These are phyloP conservation scores for Glaucomys volans DNA, from an alignment of 2,113 vertebrate genomes.

Conservation along the genomic window DNA sequence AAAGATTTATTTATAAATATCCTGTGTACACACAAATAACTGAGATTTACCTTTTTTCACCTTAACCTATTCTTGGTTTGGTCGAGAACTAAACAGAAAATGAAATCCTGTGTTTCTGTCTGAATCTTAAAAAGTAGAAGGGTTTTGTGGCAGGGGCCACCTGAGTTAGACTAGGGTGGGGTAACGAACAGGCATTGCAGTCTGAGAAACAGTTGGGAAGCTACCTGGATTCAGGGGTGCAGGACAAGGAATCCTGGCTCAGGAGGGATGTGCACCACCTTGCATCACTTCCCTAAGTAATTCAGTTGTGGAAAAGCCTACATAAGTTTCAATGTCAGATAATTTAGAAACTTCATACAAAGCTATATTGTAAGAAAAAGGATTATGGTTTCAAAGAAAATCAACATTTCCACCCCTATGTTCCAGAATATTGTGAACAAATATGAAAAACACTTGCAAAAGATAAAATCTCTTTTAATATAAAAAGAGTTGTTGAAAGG, in stretches of 20 bases:
- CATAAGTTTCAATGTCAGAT: background rate
- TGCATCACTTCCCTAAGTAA: too few species aligned
- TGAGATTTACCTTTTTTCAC: background rate
- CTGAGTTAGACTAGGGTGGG: rapidly evolving
- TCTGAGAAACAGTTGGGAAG: background rate
- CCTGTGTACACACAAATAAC: background rate
- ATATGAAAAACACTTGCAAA: background rate
- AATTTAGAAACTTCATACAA: background rate
- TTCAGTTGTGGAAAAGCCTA: background rate
- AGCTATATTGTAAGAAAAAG: background rate
- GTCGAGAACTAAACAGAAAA: background rate
- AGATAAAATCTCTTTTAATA: background rate
- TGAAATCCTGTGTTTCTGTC: background rate
- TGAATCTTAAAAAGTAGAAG: background rate
- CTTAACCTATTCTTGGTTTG: background rate
- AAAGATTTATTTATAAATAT: too few species aligned
- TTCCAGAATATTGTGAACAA: background rate
- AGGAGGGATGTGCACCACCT: background rate
- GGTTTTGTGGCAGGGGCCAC: background rate
- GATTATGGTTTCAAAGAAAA: background rate
- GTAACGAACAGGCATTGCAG: background rate
- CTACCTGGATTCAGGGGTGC: background rate
- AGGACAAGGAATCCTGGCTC: background rate
- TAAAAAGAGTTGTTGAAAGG: background rate
- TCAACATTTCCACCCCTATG: background rate